These are phyloP conservation scores for Catonia carolina DNA, from an alignment of 2,888 invertebrate genomes.

Conservation along the genomic window DNA sequence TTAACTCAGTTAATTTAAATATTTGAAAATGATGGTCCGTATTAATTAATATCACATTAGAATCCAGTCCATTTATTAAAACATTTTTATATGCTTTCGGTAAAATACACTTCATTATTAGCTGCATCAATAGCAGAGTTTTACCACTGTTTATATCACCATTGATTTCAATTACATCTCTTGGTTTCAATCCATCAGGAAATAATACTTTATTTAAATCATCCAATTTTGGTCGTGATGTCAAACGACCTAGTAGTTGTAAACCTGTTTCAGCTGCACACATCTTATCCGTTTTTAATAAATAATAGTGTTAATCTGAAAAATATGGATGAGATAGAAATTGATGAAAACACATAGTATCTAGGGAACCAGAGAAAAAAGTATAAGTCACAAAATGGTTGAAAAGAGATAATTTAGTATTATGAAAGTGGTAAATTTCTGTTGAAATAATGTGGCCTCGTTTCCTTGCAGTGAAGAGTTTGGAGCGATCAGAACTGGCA, in stretches of 20 bases:
- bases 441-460: too few species aligned
- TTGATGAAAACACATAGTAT: too few species aligned
- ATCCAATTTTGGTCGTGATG: conserved; percentile 43
- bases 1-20: conserved; percentile 40
- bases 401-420: too few species aligned
- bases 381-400: too few species aligned
- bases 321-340: too few species aligned
- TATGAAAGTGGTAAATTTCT: too few species aligned
- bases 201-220: conserved; percentile 49
- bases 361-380: too few species aligned
- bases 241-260: conserved; percentile 51
- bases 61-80: conserved; percentile 43
- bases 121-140: conserved; percentile 44
- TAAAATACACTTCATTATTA: conserved; percentile 46
- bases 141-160: conserved; percentile 47
- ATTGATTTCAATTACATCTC: conserved; percentile 46
- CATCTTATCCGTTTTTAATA: too few species aligned
- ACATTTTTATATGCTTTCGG: conserved; percentile 39
- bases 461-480: too few species aligned
- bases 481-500: too few species aligned
- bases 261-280: conserved; percentile 48
- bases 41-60: conserved; percentile 46
- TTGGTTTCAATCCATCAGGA: conserved; percentile 40
- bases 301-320: too few species aligned
- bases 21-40: conserved; percentile 47